Conservation (phyloP, 2,888 invertebrate species). For the Leptogaster cylindrica region DNA sequence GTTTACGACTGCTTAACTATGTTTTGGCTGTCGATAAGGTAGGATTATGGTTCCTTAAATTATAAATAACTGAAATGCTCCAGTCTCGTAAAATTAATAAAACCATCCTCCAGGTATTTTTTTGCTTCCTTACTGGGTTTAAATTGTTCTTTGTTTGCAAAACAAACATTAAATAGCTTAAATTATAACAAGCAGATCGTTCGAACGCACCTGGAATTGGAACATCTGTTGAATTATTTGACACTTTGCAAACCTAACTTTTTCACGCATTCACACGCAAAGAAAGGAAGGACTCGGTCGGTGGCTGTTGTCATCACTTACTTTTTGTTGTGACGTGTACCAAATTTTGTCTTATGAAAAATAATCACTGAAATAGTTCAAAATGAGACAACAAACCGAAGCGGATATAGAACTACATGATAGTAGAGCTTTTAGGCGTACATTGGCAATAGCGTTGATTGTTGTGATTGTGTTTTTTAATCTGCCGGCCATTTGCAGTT, state of each 20-base stretch:
- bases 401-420: background rate
- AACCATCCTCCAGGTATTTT: too few relatives aligned
- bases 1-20: too few relatives aligned
- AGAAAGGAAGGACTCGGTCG: too few relatives aligned
- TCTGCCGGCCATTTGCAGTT: constrained; percentile 58
- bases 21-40: constrained; percentile 3
- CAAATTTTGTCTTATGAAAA: background rate
- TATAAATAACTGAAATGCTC: too few relatives aligned
- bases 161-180: too few relatives aligned
- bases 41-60: too few relatives aligned
- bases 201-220: background rate
- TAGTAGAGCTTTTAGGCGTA: constrained; percentile 44
- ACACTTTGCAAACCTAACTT: background rate
- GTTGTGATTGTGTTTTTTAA: constrained; percentile 56
- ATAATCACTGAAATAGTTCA: background rate
- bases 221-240: constrained; percentile 9
- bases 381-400: background rate
- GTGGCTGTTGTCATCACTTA: background rate
- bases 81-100: too few relatives aligned
- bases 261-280: background rate
- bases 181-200: too few relatives aligned
- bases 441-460: constrained; percentile 53
- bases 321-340: constrained; percentile 28
- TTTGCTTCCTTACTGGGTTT: too few relatives aligned
- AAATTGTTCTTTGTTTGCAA: too few relatives aligned